Percentiles rank a stretch among this genome's conserved stretches.
These are phyloP conservation scores for Seriola aureovittata DNA, from an alignment of 2,113 vertebrate genomes.

Conservation along the genomic window DNA sequence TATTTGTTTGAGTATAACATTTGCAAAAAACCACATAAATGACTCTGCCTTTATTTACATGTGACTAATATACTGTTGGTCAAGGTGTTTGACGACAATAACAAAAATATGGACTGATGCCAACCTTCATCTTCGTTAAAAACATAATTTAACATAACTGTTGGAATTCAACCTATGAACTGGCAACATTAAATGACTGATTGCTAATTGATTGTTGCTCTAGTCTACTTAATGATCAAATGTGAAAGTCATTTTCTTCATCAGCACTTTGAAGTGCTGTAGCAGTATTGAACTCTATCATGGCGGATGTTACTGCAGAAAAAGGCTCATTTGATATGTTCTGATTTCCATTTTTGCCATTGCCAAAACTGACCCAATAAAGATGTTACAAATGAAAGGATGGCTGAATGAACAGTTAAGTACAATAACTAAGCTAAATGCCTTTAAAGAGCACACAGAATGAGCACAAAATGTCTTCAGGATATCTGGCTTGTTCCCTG, in stretches of 20 bases:
- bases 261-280: not conserved
- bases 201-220: not conserved
- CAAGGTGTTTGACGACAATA: not conserved
- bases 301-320: too few species aligned
- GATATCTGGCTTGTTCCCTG: slow-evolving; percentile 23
- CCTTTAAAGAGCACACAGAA: not conserved
- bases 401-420: not conserved
- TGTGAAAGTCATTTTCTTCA: not conserved
- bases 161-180: not conserved
- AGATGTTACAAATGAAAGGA: not conserved
- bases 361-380: not conserved
- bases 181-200: not conserved
- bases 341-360: not conserved
- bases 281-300: not conserved
- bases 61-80: not conserved
- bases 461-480: slow-evolving; percentile 1
- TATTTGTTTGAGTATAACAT: too few species aligned
- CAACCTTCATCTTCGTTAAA: not conserved
- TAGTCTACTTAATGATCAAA: not conserved
- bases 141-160: slow-evolving; percentile 1
- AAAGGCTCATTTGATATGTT: not conserved
- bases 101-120: not conserved
- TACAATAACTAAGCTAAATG: not conserved
- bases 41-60: too few species aligned
- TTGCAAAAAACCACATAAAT: not conserved